Conservation (phyloP, 1,140 invertebrate species). For the Holcopasites calliopsidis region DNA sequence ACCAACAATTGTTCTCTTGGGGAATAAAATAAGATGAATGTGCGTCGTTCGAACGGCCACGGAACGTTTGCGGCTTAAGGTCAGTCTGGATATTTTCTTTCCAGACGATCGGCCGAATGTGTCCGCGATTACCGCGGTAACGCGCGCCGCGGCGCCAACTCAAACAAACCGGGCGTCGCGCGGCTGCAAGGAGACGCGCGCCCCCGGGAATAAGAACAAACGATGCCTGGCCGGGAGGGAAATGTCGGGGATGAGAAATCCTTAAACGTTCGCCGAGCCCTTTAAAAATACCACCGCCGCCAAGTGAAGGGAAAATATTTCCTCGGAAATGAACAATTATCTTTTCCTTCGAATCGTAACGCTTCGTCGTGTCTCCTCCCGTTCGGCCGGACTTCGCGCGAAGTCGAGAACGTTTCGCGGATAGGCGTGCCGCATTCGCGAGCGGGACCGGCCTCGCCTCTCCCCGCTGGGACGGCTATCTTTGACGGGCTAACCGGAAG, state of each 20-base stretch:
- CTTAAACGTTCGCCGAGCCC: not conserved
- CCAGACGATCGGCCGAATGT: slow-evolving; percentile 16
- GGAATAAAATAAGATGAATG: too few relatives aligned
- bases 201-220: slow-evolving; percentile 48
- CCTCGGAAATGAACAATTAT: too few relatives aligned
- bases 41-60: not conserved
- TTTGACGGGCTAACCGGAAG: slow-evolving; percentile 26
- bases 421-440: not conserved
- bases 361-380: not conserved
- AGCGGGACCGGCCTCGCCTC: not conserved
- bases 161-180: slow-evolving; percentile 51
- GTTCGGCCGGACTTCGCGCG: not conserved
- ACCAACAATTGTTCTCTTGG: too few relatives aligned
- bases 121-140: slow-evolving; percentile 38
- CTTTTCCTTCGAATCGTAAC: not conserved
- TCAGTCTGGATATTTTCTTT: slow-evolving; percentile 37
- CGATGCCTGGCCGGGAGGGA: slow-evolving; percentile 39
- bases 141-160: slow-evolving; percentile 46
- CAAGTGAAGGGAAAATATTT: not conserved
- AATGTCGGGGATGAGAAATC: slow-evolving; percentile 7
- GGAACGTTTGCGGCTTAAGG: not conserved
- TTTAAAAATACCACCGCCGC: not conserved
- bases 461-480: not conserved
- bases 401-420: not conserved
- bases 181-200: slow-evolving; percentile 31